A percentile compares a stretch with the other conserved stretches of the same genome.
These are phyloP conservation scores for Samia ricini DNA, from an alignment of 1,140 invertebrate species.

Conservation along the genomic window DNA sequence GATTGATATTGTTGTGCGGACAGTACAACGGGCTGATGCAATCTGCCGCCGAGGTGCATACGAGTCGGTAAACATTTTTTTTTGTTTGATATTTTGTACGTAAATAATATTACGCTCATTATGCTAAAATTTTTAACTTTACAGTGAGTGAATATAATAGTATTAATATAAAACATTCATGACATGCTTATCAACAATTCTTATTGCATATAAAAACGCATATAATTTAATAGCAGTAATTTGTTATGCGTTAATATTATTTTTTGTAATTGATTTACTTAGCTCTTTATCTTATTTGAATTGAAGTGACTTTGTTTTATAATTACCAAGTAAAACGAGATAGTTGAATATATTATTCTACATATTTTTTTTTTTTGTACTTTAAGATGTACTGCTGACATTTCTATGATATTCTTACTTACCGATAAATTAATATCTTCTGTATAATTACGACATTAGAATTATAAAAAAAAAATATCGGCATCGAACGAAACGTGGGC, in stretches of 20 bases:
- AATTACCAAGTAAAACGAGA: too few relatives aligned
- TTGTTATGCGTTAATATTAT: too few relatives aligned
- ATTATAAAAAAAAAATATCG: conserved; percentile 11
- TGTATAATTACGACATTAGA: conserved; percentile 20
- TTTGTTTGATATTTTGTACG: background rate
- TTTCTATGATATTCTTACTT: background rate
- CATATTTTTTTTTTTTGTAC: background rate
- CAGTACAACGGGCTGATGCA: conserved; percentile 38
- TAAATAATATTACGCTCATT: background rate
- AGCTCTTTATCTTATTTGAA: too few relatives aligned
- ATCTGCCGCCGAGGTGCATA: conserved; percentile 39
- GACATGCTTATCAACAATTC: background rate
- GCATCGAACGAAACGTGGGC: conserved; percentile 9
- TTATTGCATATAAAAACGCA: too few relatives aligned
- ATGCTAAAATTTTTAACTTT: background rate
- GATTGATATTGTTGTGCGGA: conserved; percentile 58
- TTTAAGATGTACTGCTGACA: background rate
- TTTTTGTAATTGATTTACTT: too few relatives aligned
- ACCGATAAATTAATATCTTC: background rate
- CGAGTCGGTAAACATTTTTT: conserved; percentile 11
- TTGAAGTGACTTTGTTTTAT: too few relatives aligned
- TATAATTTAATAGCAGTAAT: too few relatives aligned
- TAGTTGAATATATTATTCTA: too few relatives aligned
- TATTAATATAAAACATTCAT: background rate
- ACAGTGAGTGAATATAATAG: background rate